Conservation (phyloP, 2,113 vertebrate genomes). For the Taxidea taxus region DNA sequence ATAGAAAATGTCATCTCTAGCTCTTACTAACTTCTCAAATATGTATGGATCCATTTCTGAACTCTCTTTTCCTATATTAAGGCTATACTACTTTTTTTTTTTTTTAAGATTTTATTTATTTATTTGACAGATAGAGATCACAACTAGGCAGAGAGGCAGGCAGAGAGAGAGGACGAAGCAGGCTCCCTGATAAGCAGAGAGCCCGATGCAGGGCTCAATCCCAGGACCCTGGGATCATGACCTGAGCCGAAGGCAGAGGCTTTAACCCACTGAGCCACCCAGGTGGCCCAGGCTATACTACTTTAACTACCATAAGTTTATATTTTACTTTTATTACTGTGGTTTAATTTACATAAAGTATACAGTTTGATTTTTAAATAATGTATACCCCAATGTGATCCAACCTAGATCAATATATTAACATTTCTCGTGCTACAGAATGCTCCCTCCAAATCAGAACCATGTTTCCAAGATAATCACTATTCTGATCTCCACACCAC, state of each 20-base stretch:
- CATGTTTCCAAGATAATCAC: background rate
- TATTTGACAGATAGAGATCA: no score
- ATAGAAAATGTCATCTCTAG: background rate
- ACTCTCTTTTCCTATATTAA: background rate
- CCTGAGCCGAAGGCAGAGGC: no score
- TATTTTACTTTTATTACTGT: background rate
- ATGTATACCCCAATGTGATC: background rate
- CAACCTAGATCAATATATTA: background rate
- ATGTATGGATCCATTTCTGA: background rate
- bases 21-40: background rate
- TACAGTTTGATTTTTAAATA: constrained; percentile 10
- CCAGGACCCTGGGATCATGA: no score
- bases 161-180: no score
- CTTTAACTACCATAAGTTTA: background rate
- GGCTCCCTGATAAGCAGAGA: no score
- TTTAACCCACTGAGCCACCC: no score
- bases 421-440: background rate
- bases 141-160: no score
- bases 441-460: background rate
- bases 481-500: background rate
- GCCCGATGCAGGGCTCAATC: no score
- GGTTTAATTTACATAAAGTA: background rate
- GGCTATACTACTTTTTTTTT: background rate
- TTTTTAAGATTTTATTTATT: no score
- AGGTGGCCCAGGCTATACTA: background rate